These are phyloP conservation scores for Dynastes maya DNA, from an alignment of 2,888 invertebrate species.

Conservation along the genomic window DNA sequence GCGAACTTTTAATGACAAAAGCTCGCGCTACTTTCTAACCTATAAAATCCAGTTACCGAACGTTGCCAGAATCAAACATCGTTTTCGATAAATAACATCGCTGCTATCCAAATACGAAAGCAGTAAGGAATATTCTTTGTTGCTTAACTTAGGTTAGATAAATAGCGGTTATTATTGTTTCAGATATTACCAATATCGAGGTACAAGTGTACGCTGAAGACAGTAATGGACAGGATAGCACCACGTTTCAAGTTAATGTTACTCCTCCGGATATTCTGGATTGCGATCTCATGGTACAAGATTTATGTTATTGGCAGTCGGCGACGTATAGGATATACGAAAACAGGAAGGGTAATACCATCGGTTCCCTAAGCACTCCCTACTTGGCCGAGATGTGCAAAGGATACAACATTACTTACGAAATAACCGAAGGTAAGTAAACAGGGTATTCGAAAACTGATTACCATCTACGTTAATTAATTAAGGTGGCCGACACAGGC, in stretches of 20 bases:
- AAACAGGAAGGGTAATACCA: constrained; percentile 58
- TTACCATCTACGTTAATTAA: not conserved
- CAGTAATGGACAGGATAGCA: constrained; percentile 56
- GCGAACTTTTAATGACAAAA: constrained; percentile 3
- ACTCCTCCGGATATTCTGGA: constrained; percentile 58
- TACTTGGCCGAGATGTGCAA: constrained; percentile 70
- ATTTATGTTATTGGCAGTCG: constrained; percentile 67
- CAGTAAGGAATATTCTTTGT: too few relatives aligned
- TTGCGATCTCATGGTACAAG: constrained; percentile 63
- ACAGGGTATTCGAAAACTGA: not conserved
- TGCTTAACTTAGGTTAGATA: too few relatives aligned
- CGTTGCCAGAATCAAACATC: not conserved
- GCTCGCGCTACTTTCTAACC: not conserved
- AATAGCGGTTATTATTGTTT: constrained; percentile 8
- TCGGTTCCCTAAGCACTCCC: constrained; percentile 64
- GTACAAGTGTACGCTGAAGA: constrained; percentile 60
- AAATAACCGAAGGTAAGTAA: constrained; percentile 68
- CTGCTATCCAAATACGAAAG: too few relatives aligned
- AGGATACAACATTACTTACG: constrained; percentile 71
- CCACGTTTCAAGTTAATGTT: constrained; percentile 60
- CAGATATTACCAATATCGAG: constrained; percentile 57
- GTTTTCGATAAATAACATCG: too few relatives aligned
- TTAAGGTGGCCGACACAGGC: not conserved
- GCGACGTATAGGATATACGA: constrained; percentile 64
- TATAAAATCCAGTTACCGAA: not conserved